Percentiles rank a stretch among this genome's conserved stretches.
Conservation (phyloP, 2,797 vertebrate species). For the Sebastes taczanowskii region DNA sequence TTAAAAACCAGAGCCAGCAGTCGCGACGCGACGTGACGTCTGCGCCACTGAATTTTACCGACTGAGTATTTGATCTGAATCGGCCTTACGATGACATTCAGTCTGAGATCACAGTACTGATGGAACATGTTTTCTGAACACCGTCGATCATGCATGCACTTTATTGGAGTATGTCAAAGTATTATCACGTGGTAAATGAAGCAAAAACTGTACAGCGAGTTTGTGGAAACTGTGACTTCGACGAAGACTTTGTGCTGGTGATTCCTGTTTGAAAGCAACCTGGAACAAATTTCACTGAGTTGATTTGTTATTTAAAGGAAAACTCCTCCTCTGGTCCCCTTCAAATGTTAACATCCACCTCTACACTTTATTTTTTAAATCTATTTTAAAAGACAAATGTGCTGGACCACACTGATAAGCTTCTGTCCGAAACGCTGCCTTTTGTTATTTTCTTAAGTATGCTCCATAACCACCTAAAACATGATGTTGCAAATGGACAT, state of each 20-base stretch:
- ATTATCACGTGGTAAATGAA: constrained; percentile 60
- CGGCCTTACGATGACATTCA: constrained; percentile 50
- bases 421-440: neutral
- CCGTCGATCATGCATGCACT: constrained; percentile 78
- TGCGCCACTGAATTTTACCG: constrained; percentile 33
- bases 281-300: constrained; percentile 12
- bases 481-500: neutral
- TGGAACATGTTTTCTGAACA: constrained; percentile 56
- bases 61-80: constrained; percentile 44
- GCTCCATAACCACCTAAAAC: neutral
- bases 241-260: constrained; percentile 55
- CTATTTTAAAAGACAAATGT: neutral
- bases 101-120: constrained; percentile 37
- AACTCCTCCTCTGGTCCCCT: constrained; percentile 46
- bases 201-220: constrained; percentile 62
- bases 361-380: neutral
- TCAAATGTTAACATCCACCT: neutral
- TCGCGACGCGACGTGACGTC: constrained; percentile 16
- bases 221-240: constrained; percentile 61
- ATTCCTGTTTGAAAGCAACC: constrained; percentile 42
- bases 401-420: neutral
- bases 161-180: constrained; percentile 73
- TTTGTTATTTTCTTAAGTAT: too few species aligned
- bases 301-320: constrained; percentile 38
- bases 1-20: constrained; percentile 83